Conservation (phyloP, 2,888 invertebrate species). For the Coleophora flavipennella region DNA sequence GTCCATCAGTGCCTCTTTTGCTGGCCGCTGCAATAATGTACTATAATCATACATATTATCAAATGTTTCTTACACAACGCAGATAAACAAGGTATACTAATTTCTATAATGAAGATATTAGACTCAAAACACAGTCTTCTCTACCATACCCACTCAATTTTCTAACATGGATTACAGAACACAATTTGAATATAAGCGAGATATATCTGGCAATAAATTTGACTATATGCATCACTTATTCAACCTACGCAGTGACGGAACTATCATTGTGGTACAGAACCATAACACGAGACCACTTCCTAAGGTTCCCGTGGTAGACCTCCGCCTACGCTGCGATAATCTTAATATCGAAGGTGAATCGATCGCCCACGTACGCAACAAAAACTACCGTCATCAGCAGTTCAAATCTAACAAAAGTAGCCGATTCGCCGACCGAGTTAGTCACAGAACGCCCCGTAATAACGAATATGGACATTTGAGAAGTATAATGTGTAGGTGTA, state of each 20-base stretch:
- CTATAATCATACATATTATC: too few species aligned
- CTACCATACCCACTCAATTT: background rate
- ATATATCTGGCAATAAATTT: constrained; percentile 16
- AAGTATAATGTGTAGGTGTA: constrained; percentile 53
- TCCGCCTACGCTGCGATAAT: constrained; percentile 56
- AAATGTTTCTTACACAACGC: too few species aligned
- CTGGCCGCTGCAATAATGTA: too few species aligned
- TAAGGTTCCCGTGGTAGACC: constrained; percentile 31
- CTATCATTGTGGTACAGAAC: constrained; percentile 39
- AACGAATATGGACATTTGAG: constrained; percentile 66
- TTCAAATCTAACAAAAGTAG: constrained; percentile 56
- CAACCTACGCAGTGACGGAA: constrained; percentile 33
- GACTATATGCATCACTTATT: constrained; percentile 16
- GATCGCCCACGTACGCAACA: constrained; percentile 50
- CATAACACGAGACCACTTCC: constrained; percentile 36
- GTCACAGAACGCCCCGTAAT: constrained; percentile 54
- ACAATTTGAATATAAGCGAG: too few species aligned
- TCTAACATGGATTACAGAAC: too few species aligned
- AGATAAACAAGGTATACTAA: too few species aligned
- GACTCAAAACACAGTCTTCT: constrained; percentile 9
- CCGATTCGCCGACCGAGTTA: constrained; percentile 55
- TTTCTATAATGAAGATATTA: constrained; percentile 14
- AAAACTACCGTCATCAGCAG: constrained; percentile 52
- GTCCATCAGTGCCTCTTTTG: too few species aligned
- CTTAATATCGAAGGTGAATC: constrained; percentile 64